phyloP scores from a whole-genome alignment of 1,140 invertebrate species.

The Cherax quadricarinatus region DNA sequence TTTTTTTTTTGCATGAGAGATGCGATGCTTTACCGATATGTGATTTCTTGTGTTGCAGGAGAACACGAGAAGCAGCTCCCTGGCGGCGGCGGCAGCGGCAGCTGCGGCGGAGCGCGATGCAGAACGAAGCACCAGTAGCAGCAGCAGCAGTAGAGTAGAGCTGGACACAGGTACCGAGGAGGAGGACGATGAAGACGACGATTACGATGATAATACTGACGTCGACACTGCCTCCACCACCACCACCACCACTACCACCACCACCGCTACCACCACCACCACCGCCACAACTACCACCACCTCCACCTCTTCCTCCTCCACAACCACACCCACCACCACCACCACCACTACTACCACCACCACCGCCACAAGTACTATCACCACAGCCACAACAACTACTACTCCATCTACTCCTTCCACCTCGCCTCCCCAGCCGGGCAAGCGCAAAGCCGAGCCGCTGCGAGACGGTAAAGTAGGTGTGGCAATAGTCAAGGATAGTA shows the following conservation, averaged over 20 bases:
- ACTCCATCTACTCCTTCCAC: conserved; percentile 34
- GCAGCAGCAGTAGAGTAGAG: conserved; percentile 22
- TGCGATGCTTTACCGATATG: background rate
- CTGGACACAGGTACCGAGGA: conserved; percentile 59
- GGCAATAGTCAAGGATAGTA: conserved; percentile 54
- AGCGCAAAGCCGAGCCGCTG: conserved; percentile 68
- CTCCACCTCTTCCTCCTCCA: background rate
- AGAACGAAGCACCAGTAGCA: conserved; percentile 27
- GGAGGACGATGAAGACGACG: conserved; percentile 37
- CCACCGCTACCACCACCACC: background rate
- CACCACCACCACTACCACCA: conserved; percentile 13
- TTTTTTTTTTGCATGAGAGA: background rate
- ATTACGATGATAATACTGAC: background rate
- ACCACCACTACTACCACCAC: background rate
- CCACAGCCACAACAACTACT: conserved; percentile 34
- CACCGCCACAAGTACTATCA: conserved; percentile 19
- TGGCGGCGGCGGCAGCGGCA: background rate
- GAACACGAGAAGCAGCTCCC: conserved; percentile 24
- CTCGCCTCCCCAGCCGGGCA: conserved; percentile 11
- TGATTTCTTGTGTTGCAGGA: conserved; percentile 14
- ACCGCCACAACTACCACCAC: background rate
- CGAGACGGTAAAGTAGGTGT: conserved; percentile 59
- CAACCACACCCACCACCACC: background rate
- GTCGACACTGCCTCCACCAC: conserved; percentile 19
- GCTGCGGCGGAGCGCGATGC: background rate